Base-by-base conservation (phyloP, 2,113 vertebrate genomes). In the Oryzias javanicus region DNA sequence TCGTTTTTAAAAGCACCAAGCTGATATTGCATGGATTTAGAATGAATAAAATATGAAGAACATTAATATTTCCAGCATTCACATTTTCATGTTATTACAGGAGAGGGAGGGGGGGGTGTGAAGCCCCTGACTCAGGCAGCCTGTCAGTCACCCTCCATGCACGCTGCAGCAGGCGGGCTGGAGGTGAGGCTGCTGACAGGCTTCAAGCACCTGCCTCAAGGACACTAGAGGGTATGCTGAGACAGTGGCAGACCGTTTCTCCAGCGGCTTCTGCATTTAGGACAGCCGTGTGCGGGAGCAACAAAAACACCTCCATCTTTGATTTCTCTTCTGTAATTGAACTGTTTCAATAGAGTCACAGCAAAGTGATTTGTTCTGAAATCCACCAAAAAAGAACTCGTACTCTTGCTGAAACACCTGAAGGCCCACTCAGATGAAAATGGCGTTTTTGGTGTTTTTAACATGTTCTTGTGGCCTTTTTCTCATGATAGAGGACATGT, bases 31-130 rank as follows among this genome's bases (percentile, higher is more conserved):
- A 63, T 60, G 52, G 83, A 88, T 86, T 85, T 62, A 41, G 74
- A 78, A 89, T 91, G 85, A 91, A 91, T 92, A 89, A 92, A 91
- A 89, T 84, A 92, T 91, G 86, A 91, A 77, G 79, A 61, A 64
- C 82, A 83, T 92, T 91, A 89, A 86, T 86, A 90, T 91, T 91
- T 86, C 69, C 63, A 49, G 53, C 72, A 51, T 77, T 74, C 49
- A 19, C 67, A 45, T 80, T 78, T 70, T 83, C 82, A 71, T 44
- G 62, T 83, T 83, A 86, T 86, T 86, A 70, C 77, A 65, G 68
- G 50, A 69, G 76, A 71, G 76, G 72, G 40, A 10, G 49, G 24
- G 55, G 74, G 10, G 35, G 72, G 76, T 70, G 46, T 27, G 55
- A 60, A 68, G 74, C 80, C 67, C 75, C 67, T 8, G 54, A 49